A percentile compares a stretch with the other conserved stretches of the same genome.
phyloP scores from a whole-genome alignment of 2,113 vertebrate species.

The Sclerurus mexicanus region DNA sequence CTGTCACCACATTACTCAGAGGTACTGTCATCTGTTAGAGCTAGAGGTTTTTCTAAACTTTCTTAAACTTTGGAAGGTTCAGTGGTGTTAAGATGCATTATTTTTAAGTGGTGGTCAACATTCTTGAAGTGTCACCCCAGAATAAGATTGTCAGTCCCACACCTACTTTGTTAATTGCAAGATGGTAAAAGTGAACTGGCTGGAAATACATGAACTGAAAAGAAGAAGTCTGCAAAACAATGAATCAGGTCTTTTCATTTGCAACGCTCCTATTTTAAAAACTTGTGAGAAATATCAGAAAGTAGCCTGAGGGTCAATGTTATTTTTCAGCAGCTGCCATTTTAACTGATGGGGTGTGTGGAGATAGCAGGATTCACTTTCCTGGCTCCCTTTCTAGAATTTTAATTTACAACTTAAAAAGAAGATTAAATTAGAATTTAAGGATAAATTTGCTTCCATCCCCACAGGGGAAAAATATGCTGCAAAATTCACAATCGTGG shows the following conservation, averaged over 20 bases:
- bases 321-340: background rate
- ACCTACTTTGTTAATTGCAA: background rate
- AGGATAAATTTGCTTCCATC: background rate
- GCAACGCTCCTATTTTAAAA: background rate
- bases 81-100: background rate
- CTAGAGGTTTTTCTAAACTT: background rate
- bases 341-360: background rate
- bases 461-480: background rate
- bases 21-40: slow-evolving; percentile 67
- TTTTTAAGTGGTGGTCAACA: background rate
- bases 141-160: background rate
- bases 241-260: background rate
- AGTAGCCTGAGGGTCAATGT: background rate
- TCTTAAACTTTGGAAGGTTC: background rate
- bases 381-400: background rate
- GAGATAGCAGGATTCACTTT: background rate
- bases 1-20: slow-evolving; percentile 79
- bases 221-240: background rate
- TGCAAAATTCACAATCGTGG: background rate
- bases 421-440: background rate
- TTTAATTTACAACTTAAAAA: background rate
- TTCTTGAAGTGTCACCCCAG: background rate
- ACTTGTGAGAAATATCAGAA: background rate
- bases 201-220: background rate
- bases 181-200: background rate